Percentiles rank a stretch among this genome's conserved stretches.
Conservation (phyloP, 2,888 invertebrate species). For the Cheilosia vulpina region DNA sequence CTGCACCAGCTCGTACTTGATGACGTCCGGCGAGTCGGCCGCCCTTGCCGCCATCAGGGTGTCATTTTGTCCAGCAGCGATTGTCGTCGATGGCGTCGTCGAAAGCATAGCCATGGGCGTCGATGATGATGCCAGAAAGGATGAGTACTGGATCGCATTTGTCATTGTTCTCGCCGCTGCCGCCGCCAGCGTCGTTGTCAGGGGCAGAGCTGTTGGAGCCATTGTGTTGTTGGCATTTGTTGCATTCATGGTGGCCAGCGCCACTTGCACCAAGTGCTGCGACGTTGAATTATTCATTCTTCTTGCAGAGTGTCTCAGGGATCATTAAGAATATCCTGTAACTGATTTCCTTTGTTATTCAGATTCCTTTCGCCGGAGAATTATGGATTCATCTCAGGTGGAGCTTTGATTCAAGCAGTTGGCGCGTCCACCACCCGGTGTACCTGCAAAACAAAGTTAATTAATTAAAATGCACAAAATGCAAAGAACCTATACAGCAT, state of each 20-base stretch:
- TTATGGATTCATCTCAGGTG: constrained; percentile 60
- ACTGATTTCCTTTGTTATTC: constrained; percentile 22
- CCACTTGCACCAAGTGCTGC: constrained; percentile 56
- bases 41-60: constrained; percentile 57
- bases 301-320: constrained; percentile 7
- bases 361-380: constrained; percentile 20
- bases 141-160: constrained; percentile 62
- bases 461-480: constrained; percentile 56
- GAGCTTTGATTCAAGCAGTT: constrained; percentile 30
- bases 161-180: constrained; percentile 33
- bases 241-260: constrained; percentile 59
- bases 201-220: constrained; percentile 33
- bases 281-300: constrained; percentile 58
- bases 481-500: constrained; percentile 4
- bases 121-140: constrained; percentile 35
- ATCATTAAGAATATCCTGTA: not conserved
- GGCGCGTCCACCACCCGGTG: constrained; percentile 6
- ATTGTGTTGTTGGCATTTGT: constrained; percentile 58
- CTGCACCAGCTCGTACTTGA: constrained; percentile 80
- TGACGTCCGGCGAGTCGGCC: constrained; percentile 77
- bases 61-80: constrained; percentile 59
- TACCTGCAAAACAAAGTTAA: constrained; percentile 61
- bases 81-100: constrained; percentile 75
- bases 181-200: constrained; percentile 20
- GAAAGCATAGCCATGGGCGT: constrained; percentile 72